Evolutionary conservation across 2,888 invertebrate species (phyloP).

Genomic region (Marronus borbonicus): DNA sequence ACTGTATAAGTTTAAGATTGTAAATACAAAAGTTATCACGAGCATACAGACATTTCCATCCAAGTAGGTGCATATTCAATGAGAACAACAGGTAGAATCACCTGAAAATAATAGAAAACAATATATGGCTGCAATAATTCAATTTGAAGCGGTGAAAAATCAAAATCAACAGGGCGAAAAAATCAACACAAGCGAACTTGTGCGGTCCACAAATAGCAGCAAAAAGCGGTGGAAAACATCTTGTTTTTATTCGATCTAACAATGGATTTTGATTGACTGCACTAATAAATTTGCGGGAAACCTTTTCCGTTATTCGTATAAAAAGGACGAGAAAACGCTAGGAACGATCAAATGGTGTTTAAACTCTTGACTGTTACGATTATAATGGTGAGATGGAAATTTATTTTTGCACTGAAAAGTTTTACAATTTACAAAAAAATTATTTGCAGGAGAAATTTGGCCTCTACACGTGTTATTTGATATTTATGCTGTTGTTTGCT

Average conservation of each 20-base stretch:
- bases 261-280: conserved; percentile 36
- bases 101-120: conserved; percentile 2
- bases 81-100: neutral
- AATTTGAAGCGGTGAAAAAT: conserved; percentile 5
- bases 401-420: neutral
- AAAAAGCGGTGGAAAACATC: conserved; percentile 32
- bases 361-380: neutral
- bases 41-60: neutral
- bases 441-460: conserved; percentile 17
- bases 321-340: conserved; percentile 19
- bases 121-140: conserved; percentile 20
- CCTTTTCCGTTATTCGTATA: conserved; percentile 27
- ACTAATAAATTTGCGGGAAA: conserved; percentile 32
- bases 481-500: conserved; percentile 10
- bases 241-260: conserved; percentile 38
- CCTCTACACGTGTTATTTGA: conserved; percentile 10
- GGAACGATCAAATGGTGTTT: conserved; percentile 29
- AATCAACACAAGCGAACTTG: conserved; percentile 8
- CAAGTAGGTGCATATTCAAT: neutral
- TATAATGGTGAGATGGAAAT: conserved; percentile 32
- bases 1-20: too few relatives aligned
- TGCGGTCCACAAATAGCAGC: neutral
- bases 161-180: neutral
- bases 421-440: neutral
- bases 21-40: too few relatives aligned